These are phyloP conservation scores for Tamias sibiricus DNA, from an alignment of 2,113 vertebrate genomes.

Conservation along the genomic window DNA sequence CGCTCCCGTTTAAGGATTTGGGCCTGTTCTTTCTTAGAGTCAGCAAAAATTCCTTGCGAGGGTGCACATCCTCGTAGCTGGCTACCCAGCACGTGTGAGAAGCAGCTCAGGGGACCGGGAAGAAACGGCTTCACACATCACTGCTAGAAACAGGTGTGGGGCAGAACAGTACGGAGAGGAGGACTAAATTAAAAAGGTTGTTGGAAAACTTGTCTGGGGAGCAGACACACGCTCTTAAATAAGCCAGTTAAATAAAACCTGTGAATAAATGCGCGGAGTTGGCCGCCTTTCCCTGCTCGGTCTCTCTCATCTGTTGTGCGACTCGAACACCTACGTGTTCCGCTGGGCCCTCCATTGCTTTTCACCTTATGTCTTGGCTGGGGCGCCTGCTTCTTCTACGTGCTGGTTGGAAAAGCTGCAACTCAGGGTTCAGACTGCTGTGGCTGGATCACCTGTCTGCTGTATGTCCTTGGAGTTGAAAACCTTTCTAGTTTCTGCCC, in stretches of 20 bases:
- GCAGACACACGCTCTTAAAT: conserved; percentile 68
- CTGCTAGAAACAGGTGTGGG: conserved; percentile 53
- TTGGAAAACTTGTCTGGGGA: conserved; percentile 62
- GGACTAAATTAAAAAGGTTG: conserved; percentile 67
- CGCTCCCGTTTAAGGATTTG: conserved; percentile 23
- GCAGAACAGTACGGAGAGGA: conserved; percentile 1
- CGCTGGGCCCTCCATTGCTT: not conserved
- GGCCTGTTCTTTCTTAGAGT: conserved; percentile 66
- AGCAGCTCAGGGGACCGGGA: conserved; percentile 11
- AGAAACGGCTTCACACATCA: conserved; percentile 50
- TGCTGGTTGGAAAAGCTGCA: not conserved
- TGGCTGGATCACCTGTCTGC: not conserved
- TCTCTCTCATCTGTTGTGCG: conserved; percentile 70
- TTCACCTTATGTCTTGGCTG: not conserved
- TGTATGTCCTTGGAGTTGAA: no score
- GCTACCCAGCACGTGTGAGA: not conserved
- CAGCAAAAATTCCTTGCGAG: conserved; percentile 27
- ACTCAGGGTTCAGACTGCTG: not conserved
- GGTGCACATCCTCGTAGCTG: not conserved
- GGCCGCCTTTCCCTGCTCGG: conserved; percentile 57
- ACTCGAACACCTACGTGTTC: not conserved
- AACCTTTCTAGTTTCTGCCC: no score
- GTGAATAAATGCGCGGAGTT: conserved; percentile 66
- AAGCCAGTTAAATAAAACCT: conserved; percentile 77
- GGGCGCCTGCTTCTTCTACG: not conserved